Evolutionary conservation across 2,888 invertebrate genomes (phyloP), one percentile per base, ranked within the genome.

Genomic region (Timema cristinae): DNA sequence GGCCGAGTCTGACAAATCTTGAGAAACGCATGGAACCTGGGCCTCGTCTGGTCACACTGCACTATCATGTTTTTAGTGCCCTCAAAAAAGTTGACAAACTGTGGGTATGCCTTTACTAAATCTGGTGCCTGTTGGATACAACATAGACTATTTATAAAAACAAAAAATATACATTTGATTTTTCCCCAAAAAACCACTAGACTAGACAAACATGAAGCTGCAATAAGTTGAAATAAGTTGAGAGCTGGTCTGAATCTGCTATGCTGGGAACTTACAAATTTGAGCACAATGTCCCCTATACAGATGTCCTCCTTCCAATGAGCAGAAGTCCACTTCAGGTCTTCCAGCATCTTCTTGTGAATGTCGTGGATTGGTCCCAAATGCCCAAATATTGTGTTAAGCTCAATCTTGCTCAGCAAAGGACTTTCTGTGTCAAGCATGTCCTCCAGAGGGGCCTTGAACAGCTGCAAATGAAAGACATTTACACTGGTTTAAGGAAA

Each of bases 31-130:
- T 98, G 97, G 87, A 99, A 99, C 82, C 87, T 86, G 59, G 97
- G 96, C 84, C 97, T 96, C 80, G 90, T 91, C 81, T 89, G 89
- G 85, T 97, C 97, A 86, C 97, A 97, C 80, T 91, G 89, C 79
- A 89, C 86, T 80, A 99, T 88, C 86, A 94, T 93, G 80, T 96
- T 95, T 84, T 97, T 97, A 83, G 96, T 95, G 82, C 95, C 94
- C 83, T 98, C 98, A 83, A 97, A 98, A 85, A 94, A 98, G 85
- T 99, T 99, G 71, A 99, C 93, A 84, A 97, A 99, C 32, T 97
- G 96, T 75, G 98, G 98, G 85, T 99, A 99, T 1, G 96, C 94
- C 83, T 94, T 96, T 77, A 93, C 88, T 81, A 98, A 86, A 79
- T 93, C 95, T 71, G 92, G 91, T 70, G 93, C 91, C 86, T 86